These are phyloP conservation scores for Phymanthus crucifer DNA, from an alignment of 92 coral and sea anemone genomes.

Conservation along the genomic window DNA sequence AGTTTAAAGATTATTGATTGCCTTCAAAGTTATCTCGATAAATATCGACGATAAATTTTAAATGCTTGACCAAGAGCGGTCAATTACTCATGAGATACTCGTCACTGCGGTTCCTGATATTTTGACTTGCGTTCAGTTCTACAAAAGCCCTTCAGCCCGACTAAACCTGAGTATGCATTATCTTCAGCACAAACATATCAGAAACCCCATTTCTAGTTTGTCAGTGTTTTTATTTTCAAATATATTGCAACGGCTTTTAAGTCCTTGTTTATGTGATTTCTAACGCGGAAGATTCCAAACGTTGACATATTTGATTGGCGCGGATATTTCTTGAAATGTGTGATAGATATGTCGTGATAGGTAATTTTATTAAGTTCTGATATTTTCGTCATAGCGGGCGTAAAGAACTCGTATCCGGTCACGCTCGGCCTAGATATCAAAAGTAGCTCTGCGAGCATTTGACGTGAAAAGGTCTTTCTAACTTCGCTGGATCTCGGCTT, in stretches of 20 bases:
- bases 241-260: neutral
- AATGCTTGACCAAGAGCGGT: neutral
- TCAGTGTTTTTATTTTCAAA: neutral
- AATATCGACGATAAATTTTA: neutral
- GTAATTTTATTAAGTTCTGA: too few species aligned
- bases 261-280: neutral
- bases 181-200: neutral
- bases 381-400: too few species aligned
- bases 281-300: neutral
- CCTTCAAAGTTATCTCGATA: constrained; percentile 2
- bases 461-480: too few species aligned
- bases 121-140: neutral
- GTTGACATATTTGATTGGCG: neutral
- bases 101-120: neutral
- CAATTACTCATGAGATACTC: neutral
- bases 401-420: too few species aligned
- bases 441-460: too few species aligned
- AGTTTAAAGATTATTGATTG: neutral
- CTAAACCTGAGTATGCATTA: neutral
- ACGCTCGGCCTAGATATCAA: too few species aligned
- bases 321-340: neutral
- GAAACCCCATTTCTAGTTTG: neutral
- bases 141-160: neutral
- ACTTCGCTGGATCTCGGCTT: too few species aligned
- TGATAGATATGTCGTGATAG: too few species aligned